phyloP scores from a whole-genome alignment of 2,888 invertebrate genomes.

The Malachius bipustulatus region DNA sequence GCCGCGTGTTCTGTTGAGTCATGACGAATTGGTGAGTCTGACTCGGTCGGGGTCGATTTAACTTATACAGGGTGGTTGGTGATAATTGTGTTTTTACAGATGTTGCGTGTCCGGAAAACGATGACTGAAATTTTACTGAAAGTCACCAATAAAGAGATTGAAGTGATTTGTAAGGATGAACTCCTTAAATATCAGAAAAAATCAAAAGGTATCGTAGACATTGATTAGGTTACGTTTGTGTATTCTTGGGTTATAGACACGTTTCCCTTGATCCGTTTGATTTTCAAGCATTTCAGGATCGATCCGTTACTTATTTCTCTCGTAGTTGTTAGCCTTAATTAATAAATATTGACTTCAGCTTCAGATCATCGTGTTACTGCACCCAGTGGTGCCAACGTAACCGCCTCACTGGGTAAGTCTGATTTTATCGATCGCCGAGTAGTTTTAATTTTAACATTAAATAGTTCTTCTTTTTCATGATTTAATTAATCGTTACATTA shows the following conservation, averaged over 20 bases:
- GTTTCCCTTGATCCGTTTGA: too few species aligned
- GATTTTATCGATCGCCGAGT: too few species aligned
- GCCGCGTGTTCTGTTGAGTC: conserved; percentile 23
- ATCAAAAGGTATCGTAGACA: conserved; percentile 62
- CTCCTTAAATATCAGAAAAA: conserved; percentile 57
- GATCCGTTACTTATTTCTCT: too few species aligned
- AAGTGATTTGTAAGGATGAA: conserved; percentile 73
- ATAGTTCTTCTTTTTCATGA: too few species aligned
- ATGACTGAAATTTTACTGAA: conserved; percentile 90
- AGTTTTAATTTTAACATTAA: too few species aligned
- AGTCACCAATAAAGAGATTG: conserved; percentile 85
- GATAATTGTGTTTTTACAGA: conserved; percentile 46
- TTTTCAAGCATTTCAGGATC: too few species aligned
- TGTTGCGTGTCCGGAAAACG: conserved; percentile 75
- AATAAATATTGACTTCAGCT: conserved; percentile 39
- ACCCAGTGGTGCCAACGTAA: conserved; percentile 61
- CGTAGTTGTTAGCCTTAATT: too few species aligned
- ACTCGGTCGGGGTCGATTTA: too few species aligned
- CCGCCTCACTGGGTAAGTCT: conserved; percentile 88
- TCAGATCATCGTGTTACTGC: conserved; percentile 35
- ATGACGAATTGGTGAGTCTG: conserved; percentile 51
- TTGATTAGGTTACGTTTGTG: background rate
- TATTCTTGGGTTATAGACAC: conserved; percentile 14
- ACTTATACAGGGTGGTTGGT: too few species aligned
- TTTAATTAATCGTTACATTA: too few species aligned